These are phyloP conservation scores for Eilema sororculum DNA, from an alignment of 2,888 invertebrate genomes.

Conservation along the genomic window DNA sequence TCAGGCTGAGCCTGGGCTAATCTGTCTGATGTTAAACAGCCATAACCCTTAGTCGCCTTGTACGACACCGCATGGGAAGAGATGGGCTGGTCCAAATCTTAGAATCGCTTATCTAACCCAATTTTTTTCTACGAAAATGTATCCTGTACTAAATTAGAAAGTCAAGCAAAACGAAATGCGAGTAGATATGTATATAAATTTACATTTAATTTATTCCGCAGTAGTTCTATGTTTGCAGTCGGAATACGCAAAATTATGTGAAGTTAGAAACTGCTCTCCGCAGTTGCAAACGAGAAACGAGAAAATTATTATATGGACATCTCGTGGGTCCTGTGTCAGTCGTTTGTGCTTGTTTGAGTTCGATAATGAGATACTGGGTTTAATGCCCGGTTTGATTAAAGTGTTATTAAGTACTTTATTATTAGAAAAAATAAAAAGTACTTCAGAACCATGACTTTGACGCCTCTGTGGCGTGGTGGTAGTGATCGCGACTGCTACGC, in stretches of 20 bases:
- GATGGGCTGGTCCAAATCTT: too few species aligned
- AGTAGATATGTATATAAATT: background rate
- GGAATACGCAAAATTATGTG: background rate
- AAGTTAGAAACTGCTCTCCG: background rate
- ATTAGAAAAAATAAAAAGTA: too few species aligned
- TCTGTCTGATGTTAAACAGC: too few species aligned
- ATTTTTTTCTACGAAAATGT: background rate
- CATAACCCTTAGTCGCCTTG: too few species aligned
- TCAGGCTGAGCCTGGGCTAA: too few species aligned
- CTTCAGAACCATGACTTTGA: too few species aligned
- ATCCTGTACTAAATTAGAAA: background rate
- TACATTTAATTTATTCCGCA: background rate
- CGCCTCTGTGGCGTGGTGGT: too few species aligned
- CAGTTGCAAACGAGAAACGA: background rate
- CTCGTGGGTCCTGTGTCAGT: background rate
- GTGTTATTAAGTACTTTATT: too few species aligned
- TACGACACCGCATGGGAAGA: too few species aligned
- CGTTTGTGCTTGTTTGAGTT: background rate
- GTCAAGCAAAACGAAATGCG: background rate
- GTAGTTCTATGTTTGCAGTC: background rate
- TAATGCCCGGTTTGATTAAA: background rate
- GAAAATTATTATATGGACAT: constrained; percentile 3
- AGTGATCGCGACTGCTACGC: too few species aligned
- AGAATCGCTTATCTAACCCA: too few species aligned
- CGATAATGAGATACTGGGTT: background rate